Evolutionary conservation across 2,888 invertebrate species (phyloP), one percentile per base, ranked within the genome.

Genomic region (Ophion slaviceki): DNA sequence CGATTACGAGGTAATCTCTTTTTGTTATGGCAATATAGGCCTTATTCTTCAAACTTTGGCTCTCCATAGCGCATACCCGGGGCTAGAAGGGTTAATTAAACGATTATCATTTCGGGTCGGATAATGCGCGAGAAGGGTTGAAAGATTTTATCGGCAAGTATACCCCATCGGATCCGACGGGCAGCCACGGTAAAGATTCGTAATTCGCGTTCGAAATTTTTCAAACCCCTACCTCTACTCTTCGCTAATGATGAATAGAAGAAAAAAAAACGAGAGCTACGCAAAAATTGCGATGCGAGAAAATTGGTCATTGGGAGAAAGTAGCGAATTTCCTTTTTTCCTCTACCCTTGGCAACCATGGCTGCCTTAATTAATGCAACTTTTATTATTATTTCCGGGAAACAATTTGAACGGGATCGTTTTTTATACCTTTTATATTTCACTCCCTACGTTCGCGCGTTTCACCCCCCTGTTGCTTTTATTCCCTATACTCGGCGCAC

Each of bases 351-450:
- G 64, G 40, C 90, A 90, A 90, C 89, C 20, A 76, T 88, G 89
- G 88, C 88, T 85, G 0, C 92, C 90, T 92, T 92, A 92, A 92
- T 92, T 92, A 92, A 92, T 92, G 91, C 91, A 92, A 92, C 92
- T 91, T 92, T 92, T 92, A 92, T 92, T 92, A 92, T 91, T 91
- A 90, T 91, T 92, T 92, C 90, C 90, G 72, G 3, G 89, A 88
- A 91, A 92, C 89, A 90, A 91, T 91, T 89, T 89, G 89, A 74
- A 76, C 81, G 40, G 40, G 24, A 24, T 70, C 28, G 36, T 83
- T 89, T 84, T 87, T 84, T 67, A 2, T 61, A 47, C 36, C 45
- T 86, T 17, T 28, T 32, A 75, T 47, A 78, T 72, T 87, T 87
- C 83, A 70, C 80, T 61, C 80, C 70, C 70, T 76, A 66, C 77